Conservation (phyloP, 2,888 invertebrate species). For the Pecten maximus region DNA sequence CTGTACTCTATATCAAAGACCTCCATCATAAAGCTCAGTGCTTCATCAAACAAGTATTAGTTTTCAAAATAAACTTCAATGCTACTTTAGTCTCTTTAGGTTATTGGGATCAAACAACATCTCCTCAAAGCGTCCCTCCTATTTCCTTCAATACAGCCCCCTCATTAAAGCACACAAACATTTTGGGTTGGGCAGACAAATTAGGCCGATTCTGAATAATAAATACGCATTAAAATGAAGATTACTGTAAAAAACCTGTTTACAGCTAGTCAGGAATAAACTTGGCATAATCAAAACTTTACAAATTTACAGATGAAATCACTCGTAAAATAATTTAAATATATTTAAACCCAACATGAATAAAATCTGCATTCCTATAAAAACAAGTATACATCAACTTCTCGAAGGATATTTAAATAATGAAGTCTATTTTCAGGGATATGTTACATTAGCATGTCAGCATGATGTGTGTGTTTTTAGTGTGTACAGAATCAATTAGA, state of each 20-base stretch:
- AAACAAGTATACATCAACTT: not conserved
- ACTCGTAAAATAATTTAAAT: not conserved
- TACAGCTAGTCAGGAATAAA: not conserved
- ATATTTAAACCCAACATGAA: not conserved
- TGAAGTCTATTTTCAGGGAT: not conserved
- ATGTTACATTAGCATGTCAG: not conserved
- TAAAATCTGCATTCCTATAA: not conserved
- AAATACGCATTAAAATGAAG: not conserved
- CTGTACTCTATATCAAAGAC: not conserved
- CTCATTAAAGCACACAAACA: not conserved
- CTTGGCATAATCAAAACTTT: not conserved
- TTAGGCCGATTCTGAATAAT: not conserved
- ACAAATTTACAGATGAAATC: not conserved
- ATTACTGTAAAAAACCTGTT: not conserved
- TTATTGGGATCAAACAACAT: not conserved
- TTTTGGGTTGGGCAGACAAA: slow-evolving; percentile 27
- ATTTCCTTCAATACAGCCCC: not conserved
- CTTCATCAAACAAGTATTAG: slow-evolving; percentile 25
- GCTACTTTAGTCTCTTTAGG: not conserved
- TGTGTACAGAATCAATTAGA: not conserved
- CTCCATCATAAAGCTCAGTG: not conserved
- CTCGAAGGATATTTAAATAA: not conserved
- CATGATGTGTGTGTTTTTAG: not conserved
- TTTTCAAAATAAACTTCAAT: slow-evolving; percentile 9
- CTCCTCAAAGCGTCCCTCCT: not conserved